These are phyloP conservation scores for Campoletis raptor DNA, from an alignment of 2,888 invertebrate species.

Conservation along the genomic window DNA sequence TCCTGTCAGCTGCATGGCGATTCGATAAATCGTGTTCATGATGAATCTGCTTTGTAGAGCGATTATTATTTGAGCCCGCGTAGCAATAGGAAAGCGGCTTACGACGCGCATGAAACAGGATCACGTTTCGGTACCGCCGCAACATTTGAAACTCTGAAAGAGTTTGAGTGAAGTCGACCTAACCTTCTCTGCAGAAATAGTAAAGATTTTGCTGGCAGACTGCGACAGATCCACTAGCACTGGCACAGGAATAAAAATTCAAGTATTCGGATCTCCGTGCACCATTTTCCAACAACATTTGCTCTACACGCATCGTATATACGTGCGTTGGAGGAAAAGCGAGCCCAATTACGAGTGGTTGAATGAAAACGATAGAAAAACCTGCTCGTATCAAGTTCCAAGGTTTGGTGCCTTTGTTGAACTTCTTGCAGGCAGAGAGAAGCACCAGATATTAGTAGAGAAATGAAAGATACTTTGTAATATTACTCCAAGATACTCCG, in stretches of 20 bases:
- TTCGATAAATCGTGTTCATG: conserved; percentile 53
- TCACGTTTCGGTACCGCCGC: conserved; percentile 22
- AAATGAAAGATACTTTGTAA: conserved; percentile 1
- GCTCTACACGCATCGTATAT: neutral
- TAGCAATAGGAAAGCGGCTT: conserved; percentile 45
- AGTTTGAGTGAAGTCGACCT: neutral
- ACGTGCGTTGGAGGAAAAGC: neutral
- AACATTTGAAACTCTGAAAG: conserved; percentile 38
- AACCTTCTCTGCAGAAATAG: conserved; percentile 8
- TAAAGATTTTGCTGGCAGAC: neutral
- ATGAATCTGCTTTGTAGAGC: conserved; percentile 27
- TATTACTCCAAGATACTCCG: neutral
- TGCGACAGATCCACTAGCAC: too few species aligned
- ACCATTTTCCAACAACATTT: neutral
- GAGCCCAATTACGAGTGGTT: neutral
- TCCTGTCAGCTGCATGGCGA: conserved; percentile 13
- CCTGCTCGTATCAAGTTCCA: conserved; percentile 13
- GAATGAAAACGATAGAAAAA: neutral
- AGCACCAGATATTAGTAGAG: neutral
- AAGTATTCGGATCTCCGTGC: neutral
- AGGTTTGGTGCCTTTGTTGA: neutral
- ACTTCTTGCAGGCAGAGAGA: neutral
- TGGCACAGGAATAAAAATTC: too few species aligned
- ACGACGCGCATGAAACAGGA: conserved; percentile 34
- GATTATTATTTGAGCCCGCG: neutral